These are phyloP conservation scores for Drosophila mimica DNA, from an alignment of 2,888 invertebrate species.

Conservation along the genomic window DNA sequence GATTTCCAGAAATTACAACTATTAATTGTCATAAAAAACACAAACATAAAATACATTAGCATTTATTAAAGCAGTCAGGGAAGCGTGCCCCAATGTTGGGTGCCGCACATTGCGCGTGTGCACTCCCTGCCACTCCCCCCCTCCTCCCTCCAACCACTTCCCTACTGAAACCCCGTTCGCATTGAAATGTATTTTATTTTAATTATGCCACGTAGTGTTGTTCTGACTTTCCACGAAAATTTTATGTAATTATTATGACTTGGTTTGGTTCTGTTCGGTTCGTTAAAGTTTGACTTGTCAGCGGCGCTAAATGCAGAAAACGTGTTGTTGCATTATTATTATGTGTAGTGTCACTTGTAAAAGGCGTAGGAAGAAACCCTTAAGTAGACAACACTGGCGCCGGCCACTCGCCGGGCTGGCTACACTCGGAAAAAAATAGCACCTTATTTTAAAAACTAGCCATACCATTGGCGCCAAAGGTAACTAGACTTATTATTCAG, in stretches of 20 bases:
- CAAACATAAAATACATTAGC: constrained; percentile 64
- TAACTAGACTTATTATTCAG: neutral
- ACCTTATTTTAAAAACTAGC: neutral
- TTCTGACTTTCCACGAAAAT: constrained; percentile 79
- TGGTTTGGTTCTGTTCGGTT: constrained; percentile 23
- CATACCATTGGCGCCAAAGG: constrained; percentile 2
- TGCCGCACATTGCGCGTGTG: constrained; percentile 36
- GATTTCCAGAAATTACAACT: constrained; percentile 77
- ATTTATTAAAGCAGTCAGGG: constrained; percentile 72
- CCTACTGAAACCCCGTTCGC: neutral
- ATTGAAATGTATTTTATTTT: constrained; percentile 48
- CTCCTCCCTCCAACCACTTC: neutral
- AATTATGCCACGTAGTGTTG: constrained; percentile 77
- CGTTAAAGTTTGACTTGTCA: constrained; percentile 46
- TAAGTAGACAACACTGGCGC: constrained; percentile 54
- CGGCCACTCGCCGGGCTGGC: constrained; percentile 25
- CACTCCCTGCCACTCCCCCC: constrained; percentile 2
- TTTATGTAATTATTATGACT: constrained; percentile 62
- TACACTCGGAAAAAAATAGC: neutral
- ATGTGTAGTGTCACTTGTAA: constrained; percentile 29
- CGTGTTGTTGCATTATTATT: constrained; percentile 53
- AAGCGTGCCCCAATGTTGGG: constrained; percentile 64
- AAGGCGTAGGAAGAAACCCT: constrained; percentile 18
- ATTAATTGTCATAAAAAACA: constrained; percentile 72
- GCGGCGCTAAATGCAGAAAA: constrained; percentile 44